Percentiles rank a stretch among this genome's conserved stretches.
phyloP scores from a whole-genome alignment of 2,113 vertebrate genomes.

The Ochotona curzoniae region DNA sequence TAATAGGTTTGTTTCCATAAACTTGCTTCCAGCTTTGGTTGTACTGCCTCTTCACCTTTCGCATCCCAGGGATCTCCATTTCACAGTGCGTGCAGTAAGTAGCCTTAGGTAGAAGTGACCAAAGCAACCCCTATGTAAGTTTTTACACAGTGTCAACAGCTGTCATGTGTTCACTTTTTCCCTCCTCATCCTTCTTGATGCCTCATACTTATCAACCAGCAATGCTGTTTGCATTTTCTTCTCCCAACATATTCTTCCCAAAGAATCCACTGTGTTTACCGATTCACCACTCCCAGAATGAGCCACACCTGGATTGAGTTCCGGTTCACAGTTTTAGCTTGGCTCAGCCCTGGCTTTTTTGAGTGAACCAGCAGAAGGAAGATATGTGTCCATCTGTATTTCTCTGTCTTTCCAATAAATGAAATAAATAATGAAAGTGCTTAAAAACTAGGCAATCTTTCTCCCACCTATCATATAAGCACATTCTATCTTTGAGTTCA shows the following conservation, averaged over 20 bases:
- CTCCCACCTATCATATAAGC: neutral
- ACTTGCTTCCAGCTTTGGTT: neutral
- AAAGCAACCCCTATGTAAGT: neutral
- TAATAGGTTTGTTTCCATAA: neutral
- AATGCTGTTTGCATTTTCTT: neutral
- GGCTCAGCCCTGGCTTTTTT: too few species aligned
- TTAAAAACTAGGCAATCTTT: neutral
- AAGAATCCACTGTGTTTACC: neutral
- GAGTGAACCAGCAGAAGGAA: too few species aligned
- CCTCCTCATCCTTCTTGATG: neutral
- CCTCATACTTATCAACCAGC: neutral
- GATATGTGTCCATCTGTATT: too few species aligned
- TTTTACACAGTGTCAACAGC: neutral
- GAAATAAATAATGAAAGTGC: too few species aligned
- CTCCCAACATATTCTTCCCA: neutral
- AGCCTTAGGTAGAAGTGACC: neutral
- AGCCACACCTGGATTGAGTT: neutral
- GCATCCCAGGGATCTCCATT: neutral
- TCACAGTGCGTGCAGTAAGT: accelerated
- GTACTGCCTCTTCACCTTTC: neutral
- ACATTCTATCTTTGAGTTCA: neutral
- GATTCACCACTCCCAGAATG: neutral
- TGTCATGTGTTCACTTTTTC: neutral
- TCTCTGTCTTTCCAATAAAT: too few species aligned
- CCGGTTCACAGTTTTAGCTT: too few species aligned